A percentile compares a stretch with the other conserved stretches of the same genome.
phyloP scores from a whole-genome alignment of 2,797 vertebrate genomes.

The Scomberomorus guttatus region DNA sequence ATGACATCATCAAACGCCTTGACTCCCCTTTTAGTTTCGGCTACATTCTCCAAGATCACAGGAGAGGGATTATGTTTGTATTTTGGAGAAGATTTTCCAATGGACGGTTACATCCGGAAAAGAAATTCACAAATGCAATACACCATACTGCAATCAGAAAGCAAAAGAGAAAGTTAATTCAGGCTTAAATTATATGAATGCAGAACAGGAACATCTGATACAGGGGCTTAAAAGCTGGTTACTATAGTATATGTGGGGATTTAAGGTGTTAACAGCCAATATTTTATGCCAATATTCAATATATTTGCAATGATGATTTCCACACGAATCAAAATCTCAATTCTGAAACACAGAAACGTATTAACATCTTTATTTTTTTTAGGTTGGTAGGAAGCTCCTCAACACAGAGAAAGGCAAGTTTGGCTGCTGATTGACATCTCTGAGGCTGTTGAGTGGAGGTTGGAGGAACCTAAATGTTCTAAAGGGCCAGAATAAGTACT shows the following conservation, averaged over 20 bases:
- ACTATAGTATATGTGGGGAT: background rate
- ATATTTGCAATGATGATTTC: background rate
- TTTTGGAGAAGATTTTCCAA: background rate
- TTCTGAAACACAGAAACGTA: background rate
- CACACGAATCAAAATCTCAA: background rate
- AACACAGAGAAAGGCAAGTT: background rate
- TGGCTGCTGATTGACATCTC: background rate
- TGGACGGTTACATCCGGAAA: background rate
- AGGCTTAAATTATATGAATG: background rate
- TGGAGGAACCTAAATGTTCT: background rate
- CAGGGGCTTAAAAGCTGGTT: background rate
- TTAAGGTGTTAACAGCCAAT: background rate
- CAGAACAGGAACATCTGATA: background rate
- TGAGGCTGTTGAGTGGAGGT: background rate
- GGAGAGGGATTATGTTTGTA: background rate
- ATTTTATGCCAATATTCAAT: background rate
- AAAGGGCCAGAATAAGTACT: background rate
- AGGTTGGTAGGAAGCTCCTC: background rate
- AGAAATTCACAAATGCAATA: background rate
- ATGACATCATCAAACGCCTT: slow-evolving; percentile 19
- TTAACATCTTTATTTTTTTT: background rate
- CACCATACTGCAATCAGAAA: background rate
- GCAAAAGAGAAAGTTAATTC: background rate
- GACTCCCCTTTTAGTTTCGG: slow-evolving; percentile 1
- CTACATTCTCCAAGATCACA: background rate